A percentile compares a stretch with the other conserved stretches of the same genome.
Conservation (phyloP, 2,888 invertebrate species). For the Plusia festucae region DNA sequence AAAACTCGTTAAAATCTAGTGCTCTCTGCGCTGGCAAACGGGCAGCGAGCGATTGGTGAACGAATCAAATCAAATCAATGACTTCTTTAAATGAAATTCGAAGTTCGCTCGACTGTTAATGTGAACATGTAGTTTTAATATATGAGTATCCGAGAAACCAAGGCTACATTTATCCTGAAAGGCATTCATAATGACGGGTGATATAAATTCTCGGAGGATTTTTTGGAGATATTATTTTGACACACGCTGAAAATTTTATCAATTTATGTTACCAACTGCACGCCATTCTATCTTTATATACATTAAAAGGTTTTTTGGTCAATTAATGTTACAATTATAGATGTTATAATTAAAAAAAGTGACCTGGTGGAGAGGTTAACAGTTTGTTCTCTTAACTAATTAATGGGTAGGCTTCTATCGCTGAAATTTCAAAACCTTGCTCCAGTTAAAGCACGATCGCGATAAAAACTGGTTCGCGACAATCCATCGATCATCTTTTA, state of each 20-base stretch:
- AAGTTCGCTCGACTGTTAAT: slow-evolving; percentile 12
- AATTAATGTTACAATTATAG: too few species aligned
- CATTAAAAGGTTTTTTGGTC: neutral
- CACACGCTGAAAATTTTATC: neutral
- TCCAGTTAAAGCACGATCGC: slow-evolving; percentile 52
- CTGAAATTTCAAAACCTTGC: slow-evolving; percentile 52
- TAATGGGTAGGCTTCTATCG: slow-evolving; percentile 28
- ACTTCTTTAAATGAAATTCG: slow-evolving; percentile 43
- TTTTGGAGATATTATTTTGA: neutral
- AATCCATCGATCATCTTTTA: slow-evolving; percentile 70
- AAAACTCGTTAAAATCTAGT: slow-evolving; percentile 84
- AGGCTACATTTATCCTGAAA: neutral
- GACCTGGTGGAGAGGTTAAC: neutral
- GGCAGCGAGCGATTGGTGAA: slow-evolving; percentile 47
- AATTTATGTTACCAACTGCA: neutral
- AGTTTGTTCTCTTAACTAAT: slow-evolving; percentile 20
- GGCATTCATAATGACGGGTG: neutral
- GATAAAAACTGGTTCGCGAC: slow-evolving; percentile 62
- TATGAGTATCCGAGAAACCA: neutral
- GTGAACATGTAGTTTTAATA: slow-evolving; percentile 7
- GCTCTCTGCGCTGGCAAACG: slow-evolving; percentile 67
- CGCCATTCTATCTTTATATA: neutral
- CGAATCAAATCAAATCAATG: slow-evolving; percentile 59
- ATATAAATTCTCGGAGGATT: neutral
- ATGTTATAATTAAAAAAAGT: too few species aligned